Evolutionary conservation across 2,113 vertebrate species (phyloP), one percentile per base, ranked within the genome.

Genomic region (Vulpes lagopus): DNA sequence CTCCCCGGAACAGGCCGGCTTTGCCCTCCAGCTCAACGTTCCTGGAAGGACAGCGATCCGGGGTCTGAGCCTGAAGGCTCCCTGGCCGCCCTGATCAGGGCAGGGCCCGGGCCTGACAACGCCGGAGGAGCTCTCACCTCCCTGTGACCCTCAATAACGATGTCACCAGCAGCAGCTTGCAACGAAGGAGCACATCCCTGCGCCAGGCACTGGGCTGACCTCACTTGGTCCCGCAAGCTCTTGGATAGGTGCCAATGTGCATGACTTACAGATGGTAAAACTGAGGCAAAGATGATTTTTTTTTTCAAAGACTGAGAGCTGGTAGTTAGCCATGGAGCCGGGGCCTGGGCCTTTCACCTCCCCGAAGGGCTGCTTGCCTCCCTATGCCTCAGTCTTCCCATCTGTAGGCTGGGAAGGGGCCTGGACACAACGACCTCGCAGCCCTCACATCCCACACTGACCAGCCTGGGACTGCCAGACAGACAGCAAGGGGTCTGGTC

Each of bases 1-100:
- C 32, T 95, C 83, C 90, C 93, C 51, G 22, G 89, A 95, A 97
- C 11, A 62, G 38, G 49, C 65, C 57, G 67, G 27, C 65, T 94
- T 59, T 78, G 49, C 80, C 74, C 89, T 95, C 86, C 38, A 82
- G 89, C 67, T 88, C 64, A 78, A 79, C 11, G 16, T 89, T 89
- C 96, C 78, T 96, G 83, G 91, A 96, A 94, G 43, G 92, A 19
- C 53, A 17, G n/a, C 20, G 32, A 32, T 27, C n/a, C 23, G 49
- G 35, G 82, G 32, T 51, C 94, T n/a, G 59, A 78, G 69, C n/a
- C 25, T 51, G 57, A 83, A 53, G 59, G 15, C 80, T 78, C 8
- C 80, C 53, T 1, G 2, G 30, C 57, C 35, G 0, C 64, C 23
- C 11, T 8, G 43, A 38, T 3, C 27, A 17, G 25, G 38, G 74